Conservation (phyloP, 2,797 vertebrate species). For the Anguilla anguilla region DNA sequence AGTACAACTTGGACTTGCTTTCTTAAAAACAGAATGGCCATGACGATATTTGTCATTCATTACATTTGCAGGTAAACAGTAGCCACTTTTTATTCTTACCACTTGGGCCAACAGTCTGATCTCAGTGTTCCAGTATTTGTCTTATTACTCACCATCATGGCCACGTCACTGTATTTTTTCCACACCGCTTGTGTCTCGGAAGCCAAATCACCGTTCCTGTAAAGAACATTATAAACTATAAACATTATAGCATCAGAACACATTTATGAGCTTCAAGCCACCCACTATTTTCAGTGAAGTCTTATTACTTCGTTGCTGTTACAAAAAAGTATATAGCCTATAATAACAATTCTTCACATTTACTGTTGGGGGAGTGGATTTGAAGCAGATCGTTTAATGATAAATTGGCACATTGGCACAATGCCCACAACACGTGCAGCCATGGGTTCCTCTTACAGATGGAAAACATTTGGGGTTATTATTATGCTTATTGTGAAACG, state of each 20-base stretch:
- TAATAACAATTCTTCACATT: background rate
- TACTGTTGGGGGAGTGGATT: constrained; percentile 50
- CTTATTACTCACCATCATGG: background rate
- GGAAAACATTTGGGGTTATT: constrained; percentile 78
- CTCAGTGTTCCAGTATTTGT: constrained; percentile 27
- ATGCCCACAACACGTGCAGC: constrained; percentile 70
- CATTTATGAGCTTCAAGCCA: background rate
- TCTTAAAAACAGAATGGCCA: constrained; percentile 68
- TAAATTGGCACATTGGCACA: constrained; percentile 61
- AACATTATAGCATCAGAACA: background rate
- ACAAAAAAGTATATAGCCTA: constrained; percentile 28
- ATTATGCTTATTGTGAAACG: constrained; percentile 77
- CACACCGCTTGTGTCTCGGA: background rate
- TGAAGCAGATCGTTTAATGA: constrained; percentile 43
- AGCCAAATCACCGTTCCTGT: background rate
- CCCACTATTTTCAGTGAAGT: constrained; percentile 15
- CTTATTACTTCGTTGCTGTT: constrained; percentile 35
- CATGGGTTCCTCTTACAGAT: constrained; percentile 68
- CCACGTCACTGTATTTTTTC: background rate
- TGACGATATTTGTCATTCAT: constrained; percentile 55
- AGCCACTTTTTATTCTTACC: constrained; percentile 72
- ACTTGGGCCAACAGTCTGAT: constrained; percentile 76
- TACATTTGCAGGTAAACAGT: constrained; percentile 78
- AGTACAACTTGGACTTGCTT: constrained; percentile 60
- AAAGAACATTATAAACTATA: background rate